Percentiles rank a stretch among this genome's conserved stretches.
These are phyloP conservation scores for Campylorhamphus procurvoides DNA, from an alignment of 2,113 vertebrate species.

Conservation along the genomic window DNA sequence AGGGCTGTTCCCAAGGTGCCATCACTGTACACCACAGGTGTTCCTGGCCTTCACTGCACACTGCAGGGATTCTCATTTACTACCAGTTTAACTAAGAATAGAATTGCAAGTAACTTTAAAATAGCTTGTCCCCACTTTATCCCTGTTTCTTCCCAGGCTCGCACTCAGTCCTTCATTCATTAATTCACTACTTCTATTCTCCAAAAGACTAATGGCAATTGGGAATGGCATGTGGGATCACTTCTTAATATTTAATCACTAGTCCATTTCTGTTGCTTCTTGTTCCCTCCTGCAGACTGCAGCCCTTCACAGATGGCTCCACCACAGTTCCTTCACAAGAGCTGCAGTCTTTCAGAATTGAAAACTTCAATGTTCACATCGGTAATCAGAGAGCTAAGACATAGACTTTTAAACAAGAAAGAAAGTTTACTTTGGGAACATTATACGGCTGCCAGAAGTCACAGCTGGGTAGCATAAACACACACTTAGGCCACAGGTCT, in stretches of 20 bases:
- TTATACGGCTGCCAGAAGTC: too few relatives aligned
- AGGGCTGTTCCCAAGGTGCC: background rate
- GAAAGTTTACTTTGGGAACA: too few relatives aligned
- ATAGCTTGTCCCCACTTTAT: too few relatives aligned
- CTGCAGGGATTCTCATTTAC: background rate
- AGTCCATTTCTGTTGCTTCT: background rate
- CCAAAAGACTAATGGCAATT: background rate
- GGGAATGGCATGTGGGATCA: background rate
- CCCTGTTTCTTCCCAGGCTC: background rate
- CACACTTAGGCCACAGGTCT: too few relatives aligned
- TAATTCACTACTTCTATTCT: background rate
- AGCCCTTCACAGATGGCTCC: too few relatives aligned
- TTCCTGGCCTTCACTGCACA: background rate
- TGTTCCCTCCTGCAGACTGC: background rate
- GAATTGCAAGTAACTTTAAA: background rate
- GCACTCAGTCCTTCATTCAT: background rate
- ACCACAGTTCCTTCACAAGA: too few relatives aligned
- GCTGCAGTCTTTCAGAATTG: too few relatives aligned
- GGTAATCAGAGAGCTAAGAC: too few relatives aligned
- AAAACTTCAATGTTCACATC: too few relatives aligned
- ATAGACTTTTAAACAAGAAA: too few relatives aligned
- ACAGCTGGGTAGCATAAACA: too few relatives aligned
- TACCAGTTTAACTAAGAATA: background rate
- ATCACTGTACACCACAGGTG: background rate
- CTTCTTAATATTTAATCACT: background rate